Conservation (phyloP, 2,888 invertebrate genomes). For the Harpagoxenus sublaevis region DNA sequence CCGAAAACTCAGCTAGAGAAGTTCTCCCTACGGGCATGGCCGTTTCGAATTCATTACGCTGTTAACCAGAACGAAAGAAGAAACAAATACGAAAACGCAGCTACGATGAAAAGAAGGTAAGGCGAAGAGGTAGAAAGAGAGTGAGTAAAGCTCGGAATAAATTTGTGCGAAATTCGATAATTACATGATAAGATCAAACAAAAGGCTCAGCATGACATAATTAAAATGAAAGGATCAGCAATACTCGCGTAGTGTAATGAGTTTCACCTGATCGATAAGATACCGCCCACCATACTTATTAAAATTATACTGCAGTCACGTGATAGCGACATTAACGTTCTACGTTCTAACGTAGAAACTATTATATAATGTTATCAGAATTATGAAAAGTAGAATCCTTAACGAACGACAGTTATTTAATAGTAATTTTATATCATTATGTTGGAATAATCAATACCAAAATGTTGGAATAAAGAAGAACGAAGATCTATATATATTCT, state of each 20-base stretch:
- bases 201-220: neutral
- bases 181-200: neutral
- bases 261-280: constrained; percentile 8
- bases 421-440: neutral
- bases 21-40: constrained; percentile 63
- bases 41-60: constrained; percentile 71
- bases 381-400: neutral
- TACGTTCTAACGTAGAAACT: neutral
- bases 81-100: constrained; percentile 11
- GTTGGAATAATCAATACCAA: neutral
- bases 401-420: neutral
- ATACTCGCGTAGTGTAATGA: neutral
- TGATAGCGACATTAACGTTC: constrained; percentile 57
- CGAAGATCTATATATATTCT: neutral
- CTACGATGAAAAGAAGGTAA: neutral
- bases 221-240: neutral
- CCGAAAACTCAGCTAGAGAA: constrained; percentile 55
- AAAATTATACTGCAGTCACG: constrained; percentile 35
- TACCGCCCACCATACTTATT: neutral
- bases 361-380: neutral
- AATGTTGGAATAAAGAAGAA: neutral
- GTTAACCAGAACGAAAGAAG: constrained; percentile 29
- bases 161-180: constrained; percentile 46
- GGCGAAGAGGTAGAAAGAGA: neutral
- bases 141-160: constrained; percentile 40